A percentile compares a stretch with the other conserved stretches of the same genome.
Evolutionary conservation across 2,888 invertebrate species (phyloP).

Genomic region (Arrhopalites spinosus): DNA sequence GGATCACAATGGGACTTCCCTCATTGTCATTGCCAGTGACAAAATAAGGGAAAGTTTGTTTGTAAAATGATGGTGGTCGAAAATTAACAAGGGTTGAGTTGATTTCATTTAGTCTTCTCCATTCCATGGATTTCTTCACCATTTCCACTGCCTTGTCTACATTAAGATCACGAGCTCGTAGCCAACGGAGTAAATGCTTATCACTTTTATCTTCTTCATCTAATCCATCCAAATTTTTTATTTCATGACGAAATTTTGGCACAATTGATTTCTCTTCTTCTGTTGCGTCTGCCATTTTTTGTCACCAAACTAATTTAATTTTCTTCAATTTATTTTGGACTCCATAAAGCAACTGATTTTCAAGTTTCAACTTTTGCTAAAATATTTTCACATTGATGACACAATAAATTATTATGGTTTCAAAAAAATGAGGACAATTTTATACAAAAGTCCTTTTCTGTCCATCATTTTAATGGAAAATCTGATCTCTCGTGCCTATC

Average conservation of each 20-base stretch:
- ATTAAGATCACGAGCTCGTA: constrained; percentile 48
- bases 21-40: constrained; percentile 43
- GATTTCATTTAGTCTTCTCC: constrained; percentile 40
- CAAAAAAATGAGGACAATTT: no score
- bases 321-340: no score
- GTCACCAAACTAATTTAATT: not conserved
- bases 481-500: no score
- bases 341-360: no score
- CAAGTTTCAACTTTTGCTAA: no score
- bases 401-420: no score
- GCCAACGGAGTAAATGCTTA: constrained; percentile 46
- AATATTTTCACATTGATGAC: no score
- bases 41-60: constrained; percentile 33
- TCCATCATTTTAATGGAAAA: no score
- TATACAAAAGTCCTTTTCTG: no score
- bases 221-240: not conserved
- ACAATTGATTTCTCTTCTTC: constrained; percentile 8
- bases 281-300: not conserved
- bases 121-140: constrained; percentile 42
- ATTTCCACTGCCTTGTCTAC: constrained; percentile 45
- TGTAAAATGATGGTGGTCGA: constrained; percentile 37
- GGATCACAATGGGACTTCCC: constrained; percentile 45
- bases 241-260: not conserved
- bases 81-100: constrained; percentile 40
- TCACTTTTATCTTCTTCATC: constrained; percentile 35